Base-by-base conservation (phyloP, 2,888 invertebrate genomes). In the Falcaria lacertinaria region DNA sequence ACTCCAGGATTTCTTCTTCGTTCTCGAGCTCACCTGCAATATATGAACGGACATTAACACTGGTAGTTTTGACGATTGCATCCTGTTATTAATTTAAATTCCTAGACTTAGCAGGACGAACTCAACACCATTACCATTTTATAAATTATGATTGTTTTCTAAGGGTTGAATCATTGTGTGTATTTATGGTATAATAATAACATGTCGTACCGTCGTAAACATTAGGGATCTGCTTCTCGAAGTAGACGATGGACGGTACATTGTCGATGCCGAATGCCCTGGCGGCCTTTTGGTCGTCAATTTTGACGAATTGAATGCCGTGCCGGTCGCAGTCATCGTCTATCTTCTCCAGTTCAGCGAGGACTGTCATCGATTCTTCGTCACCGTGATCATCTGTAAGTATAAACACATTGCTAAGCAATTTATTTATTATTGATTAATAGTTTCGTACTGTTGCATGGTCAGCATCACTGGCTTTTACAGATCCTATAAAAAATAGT, bases 271-370 rank as follows among this genome's bases (percentile, higher is more conserved):
- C 97, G 78, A 95, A 97, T 50, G 96, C 95, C 53, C 91, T 92
- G 41, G 96, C 95, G n/a, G 96, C 95, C 58, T 92, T 92, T 33
- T 91, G 89, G 76, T 97, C 97, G 68, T 97, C 97, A 58, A 97
- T 97, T 87, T 97, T 97, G 34, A 97, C 97, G 77, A 97, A 97
- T 76, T 96, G 96, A 62, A 97, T 97, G 47, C 96, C 96, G 69
- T 96, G 95, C 63, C 95, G 94, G 80, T 97, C 97, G 75, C 96
- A 96, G 78, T 97, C 97, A 79, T 97, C 97, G 79, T 97, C 97
- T 68, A 97, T 97, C 84, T 96, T 96, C 84, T 97, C 97, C 60
- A 97, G 90, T 81, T 97, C 97, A 52, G 91, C 92, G 57, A 97
- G 90, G 42, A 95, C 96, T 63, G 93, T 93, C 93, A 95, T 94